Evolutionary conservation across 2,888 invertebrate species (phyloP).

Genomic region (Congeria kusceri): DNA sequence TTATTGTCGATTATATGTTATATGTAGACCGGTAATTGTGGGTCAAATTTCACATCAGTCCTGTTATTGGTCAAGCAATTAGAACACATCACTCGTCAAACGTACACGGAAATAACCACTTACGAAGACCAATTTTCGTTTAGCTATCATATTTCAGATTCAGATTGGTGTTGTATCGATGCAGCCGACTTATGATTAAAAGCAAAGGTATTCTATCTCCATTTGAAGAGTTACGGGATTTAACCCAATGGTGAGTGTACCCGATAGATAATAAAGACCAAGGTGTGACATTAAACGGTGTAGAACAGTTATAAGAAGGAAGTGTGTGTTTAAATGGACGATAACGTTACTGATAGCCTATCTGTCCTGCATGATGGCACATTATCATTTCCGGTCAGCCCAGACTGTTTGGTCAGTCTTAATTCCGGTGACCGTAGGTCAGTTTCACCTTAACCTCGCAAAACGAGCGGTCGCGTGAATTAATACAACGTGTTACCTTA

Average conservation of each 20-base stretch:
- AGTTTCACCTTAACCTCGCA: conserved; percentile 27
- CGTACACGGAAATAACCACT: conserved; percentile 38
- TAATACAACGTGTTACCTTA: no score
- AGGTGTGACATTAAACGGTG: conserved; percentile 28
- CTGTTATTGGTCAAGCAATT: not conserved
- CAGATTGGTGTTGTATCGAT: conserved; percentile 4
- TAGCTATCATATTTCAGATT: conserved; percentile 25
- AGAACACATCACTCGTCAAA: not conserved
- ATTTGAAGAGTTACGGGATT: conserved; percentile 9
- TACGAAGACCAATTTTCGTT: conserved; percentile 1
- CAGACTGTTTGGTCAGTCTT: not conserved
- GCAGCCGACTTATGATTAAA: not conserved
- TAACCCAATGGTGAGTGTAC: no score
- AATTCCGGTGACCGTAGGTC: conserved; percentile 26
- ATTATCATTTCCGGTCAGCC: conserved; percentile 29
- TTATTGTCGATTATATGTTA: no score
- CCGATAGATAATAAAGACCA: not conserved
- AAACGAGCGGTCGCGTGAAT: not conserved
- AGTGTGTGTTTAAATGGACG: conserved; percentile 23
- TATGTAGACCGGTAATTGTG: not conserved
- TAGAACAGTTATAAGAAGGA: conserved; percentile 37
- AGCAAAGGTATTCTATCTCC: conserved; percentile 10
- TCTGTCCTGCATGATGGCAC: conserved; percentile 24
- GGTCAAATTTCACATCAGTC: not conserved
- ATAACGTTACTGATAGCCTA: conserved; percentile 27